A percentile compares a stretch with the other conserved stretches of the same genome.
phyloP scores from a whole-genome alignment of 2,888 invertebrate genomes.

The Endomychus coccineus region DNA sequence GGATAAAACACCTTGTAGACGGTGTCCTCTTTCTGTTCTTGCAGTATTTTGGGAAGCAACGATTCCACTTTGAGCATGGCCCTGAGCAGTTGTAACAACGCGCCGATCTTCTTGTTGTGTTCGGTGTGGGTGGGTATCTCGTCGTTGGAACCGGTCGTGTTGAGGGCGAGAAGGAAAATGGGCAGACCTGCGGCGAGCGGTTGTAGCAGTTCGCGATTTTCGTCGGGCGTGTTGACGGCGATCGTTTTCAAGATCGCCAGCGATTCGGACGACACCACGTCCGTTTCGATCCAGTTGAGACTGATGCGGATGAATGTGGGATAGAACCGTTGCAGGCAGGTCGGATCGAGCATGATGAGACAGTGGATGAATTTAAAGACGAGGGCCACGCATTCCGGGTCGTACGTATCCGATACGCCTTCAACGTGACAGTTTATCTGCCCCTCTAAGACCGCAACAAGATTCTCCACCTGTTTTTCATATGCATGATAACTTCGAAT shows the following conservation, averaged over 20 bases:
- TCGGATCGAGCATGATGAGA: conserved; percentile 42
- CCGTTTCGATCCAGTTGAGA: conserved; percentile 46
- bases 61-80: conserved; percentile 40
- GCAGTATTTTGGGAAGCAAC: conserved; percentile 34
- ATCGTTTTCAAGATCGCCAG: conserved; percentile 42
- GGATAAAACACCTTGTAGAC: conserved; percentile 42
- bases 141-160: conserved; percentile 34
- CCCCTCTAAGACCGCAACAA: no score
- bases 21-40: conserved; percentile 38
- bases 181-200: conserved; percentile 35
- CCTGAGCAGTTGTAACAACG: conserved; percentile 46
- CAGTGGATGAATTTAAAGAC: conserved; percentile 48
- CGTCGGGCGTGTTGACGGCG: conserved; percentile 34
- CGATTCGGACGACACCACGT: conserved; percentile 44
- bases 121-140: conserved; percentile 32
- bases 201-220: conserved; percentile 31
- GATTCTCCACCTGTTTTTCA: no score
- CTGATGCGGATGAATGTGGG: conserved; percentile 42
- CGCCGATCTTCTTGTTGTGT: conserved; percentile 40
- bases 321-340: conserved; percentile 40
- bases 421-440: no score
- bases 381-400: conserved; percentile 46
- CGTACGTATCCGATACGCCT: no score
- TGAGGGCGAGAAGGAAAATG: conserved; percentile 41
- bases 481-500: no score